Conservation (phyloP, 2,113 vertebrate genomes). For the Tragulus kanchil region DNA sequence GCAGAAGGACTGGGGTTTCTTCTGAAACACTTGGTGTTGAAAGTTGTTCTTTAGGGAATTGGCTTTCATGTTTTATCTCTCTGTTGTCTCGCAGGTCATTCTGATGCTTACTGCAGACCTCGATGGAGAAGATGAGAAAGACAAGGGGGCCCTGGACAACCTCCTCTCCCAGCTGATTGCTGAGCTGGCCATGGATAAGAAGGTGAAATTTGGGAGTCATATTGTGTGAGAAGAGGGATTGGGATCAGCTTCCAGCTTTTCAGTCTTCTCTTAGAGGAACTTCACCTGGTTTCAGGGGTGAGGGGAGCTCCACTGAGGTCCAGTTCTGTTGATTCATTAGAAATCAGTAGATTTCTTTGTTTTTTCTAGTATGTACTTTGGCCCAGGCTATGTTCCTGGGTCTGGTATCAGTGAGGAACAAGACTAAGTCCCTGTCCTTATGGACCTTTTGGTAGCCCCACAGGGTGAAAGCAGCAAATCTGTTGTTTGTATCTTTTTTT, state of each 20-base stretch:
- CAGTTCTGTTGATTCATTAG: not conserved
- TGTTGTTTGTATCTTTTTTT: not conserved
- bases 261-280: not conserved
- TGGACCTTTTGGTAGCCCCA: not conserved
- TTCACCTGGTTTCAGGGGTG: not conserved
- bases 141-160: constrained; percentile 98
- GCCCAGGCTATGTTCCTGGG: not conserved
- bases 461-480: not conserved
- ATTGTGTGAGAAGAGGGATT: not conserved
- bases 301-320: not conserved
- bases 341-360: too few relatives aligned
- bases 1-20: not conserved
- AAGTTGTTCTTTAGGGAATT: not conserved
- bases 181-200: constrained; percentile 97
- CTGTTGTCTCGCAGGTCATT: constrained; percentile 89
- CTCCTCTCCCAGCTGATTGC: constrained; percentile 96
- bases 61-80: not conserved
- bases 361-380: not conserved
- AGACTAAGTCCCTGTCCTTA: not conserved
- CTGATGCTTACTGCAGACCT: constrained; percentile 99
- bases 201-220: constrained; percentile 85
- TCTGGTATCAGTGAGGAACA: not conserved
- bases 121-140: constrained; percentile 98
- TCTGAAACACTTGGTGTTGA: not conserved
- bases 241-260: not conserved